These are phyloP conservation scores for Enteromius paludinosus DNA, from an alignment of 2,797 vertebrate species.

Conservation along the genomic window DNA sequence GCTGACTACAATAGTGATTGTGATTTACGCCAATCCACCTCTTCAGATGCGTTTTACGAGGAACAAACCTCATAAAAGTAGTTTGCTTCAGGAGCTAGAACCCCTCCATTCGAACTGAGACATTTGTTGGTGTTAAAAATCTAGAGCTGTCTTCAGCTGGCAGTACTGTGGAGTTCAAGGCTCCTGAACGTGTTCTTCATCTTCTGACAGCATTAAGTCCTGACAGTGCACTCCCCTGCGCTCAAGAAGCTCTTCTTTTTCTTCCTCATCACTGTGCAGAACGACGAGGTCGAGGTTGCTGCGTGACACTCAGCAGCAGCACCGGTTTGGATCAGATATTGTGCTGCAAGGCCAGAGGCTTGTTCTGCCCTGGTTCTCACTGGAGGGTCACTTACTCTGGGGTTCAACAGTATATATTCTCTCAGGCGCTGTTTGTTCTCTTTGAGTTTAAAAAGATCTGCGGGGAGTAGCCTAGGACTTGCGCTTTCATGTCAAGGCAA, in stretches of 20 bases:
- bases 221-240: background rate
- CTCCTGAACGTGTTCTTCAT: background rate
- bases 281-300: background rate
- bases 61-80: background rate
- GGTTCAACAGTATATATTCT: conserved; percentile 18
- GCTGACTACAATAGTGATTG: too few relatives aligned
- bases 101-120: background rate
- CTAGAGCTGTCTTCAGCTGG: background rate
- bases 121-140: background rate
- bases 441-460: background rate
- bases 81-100: background rate
- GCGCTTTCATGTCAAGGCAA: background rate
- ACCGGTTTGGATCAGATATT: conserved; percentile 11
- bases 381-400: conserved; percentile 2
- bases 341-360: conserved; percentile 11
- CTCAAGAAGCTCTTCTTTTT: background rate
- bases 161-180: background rate
- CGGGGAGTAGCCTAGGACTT: background rate
- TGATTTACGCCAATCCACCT: background rate
- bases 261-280: conserved; percentile 8
- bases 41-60: background rate
- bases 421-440: conserved; percentile 12
- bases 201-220: background rate
- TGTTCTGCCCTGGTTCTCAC: conserved; percentile 29
- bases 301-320: conserved; percentile 15